A percentile compares a stretch with the other conserved stretches of the same genome.
Conservation (phyloP, 1,140 invertebrate species). For the Whitmania pigra region DNA sequence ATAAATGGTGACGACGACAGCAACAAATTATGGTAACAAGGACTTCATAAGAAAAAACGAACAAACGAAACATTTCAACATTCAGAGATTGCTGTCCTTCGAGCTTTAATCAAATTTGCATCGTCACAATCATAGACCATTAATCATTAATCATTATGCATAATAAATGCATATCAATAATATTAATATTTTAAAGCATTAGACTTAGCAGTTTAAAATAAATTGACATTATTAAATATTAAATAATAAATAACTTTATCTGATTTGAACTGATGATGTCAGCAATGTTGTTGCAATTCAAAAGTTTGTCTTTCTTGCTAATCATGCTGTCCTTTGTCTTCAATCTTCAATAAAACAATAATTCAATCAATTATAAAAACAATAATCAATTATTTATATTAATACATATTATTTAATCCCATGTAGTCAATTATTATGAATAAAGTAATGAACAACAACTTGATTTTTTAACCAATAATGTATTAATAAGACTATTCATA, state of each 20-base stretch:
- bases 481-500: not conserved
- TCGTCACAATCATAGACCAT: not conserved
- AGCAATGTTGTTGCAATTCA: slow-evolving; percentile 54
- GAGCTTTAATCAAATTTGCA: not conserved
- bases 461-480: no score
- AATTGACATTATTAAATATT: no score
- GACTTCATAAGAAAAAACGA: no score
- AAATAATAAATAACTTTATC: slow-evolving; percentile 36
- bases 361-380: not conserved
- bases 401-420: not conserved
- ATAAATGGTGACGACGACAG: not conserved
- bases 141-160: not conserved
- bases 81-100: not conserved
- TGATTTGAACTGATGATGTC: slow-evolving; percentile 54
- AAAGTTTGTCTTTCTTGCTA: slow-evolving; percentile 59
- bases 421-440: not conserved
- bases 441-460: not conserved
- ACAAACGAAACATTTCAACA: not conserved
- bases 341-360: slow-evolving; percentile 28
- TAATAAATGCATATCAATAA: not conserved
- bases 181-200: not conserved
- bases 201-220: no score
- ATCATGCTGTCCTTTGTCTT: slow-evolving; percentile 43
- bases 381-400: not conserved
- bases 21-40: not conserved